phyloP scores from a whole-genome alignment of 1,140 invertebrate species.

The Pseudoatta argentina region DNA sequence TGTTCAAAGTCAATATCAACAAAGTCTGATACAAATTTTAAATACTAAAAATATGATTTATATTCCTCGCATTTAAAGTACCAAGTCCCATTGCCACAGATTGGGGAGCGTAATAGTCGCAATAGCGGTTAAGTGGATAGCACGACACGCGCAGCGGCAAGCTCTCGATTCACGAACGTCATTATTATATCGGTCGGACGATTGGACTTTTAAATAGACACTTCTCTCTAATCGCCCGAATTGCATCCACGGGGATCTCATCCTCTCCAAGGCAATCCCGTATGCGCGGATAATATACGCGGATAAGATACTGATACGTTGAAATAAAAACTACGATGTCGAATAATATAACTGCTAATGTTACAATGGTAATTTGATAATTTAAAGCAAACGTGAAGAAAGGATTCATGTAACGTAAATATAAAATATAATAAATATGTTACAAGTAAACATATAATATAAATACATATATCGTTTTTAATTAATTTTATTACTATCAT shows the following conservation, averaged over 20 bases:
- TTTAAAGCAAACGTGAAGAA: not conserved
- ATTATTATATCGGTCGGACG: constrained; percentile 26
- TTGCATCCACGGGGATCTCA: not conserved
- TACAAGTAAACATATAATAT: not conserved
- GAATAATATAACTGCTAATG: not conserved
- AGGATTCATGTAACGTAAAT: not conserved
- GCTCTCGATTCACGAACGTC: constrained; percentile 15
- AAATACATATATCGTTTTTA: not conserved
- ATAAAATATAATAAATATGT: not conserved
- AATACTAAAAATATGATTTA: constrained; percentile 22
- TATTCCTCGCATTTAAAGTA: not conserved
- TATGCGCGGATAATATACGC: not conserved
- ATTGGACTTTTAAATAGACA: constrained; percentile 48
- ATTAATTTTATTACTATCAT: not conserved
- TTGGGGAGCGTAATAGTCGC: constrained; percentile 41
- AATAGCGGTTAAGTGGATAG: constrained; percentile 55
- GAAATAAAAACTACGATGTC: not conserved
- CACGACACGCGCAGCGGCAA: constrained; percentile 15
- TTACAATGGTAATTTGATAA: not conserved
- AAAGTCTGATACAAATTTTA: not conserved
- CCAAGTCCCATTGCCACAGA: constrained; percentile 9
- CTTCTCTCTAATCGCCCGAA: constrained; percentile 32
- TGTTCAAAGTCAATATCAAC: not conserved
- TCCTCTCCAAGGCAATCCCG: not conserved
- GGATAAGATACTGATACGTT: no score